Evolutionary conservation across 2,113 vertebrate genomes (phyloP), one percentile per base, ranked within the genome.

Genomic region (Corythoichthys intestinalis): DNA sequence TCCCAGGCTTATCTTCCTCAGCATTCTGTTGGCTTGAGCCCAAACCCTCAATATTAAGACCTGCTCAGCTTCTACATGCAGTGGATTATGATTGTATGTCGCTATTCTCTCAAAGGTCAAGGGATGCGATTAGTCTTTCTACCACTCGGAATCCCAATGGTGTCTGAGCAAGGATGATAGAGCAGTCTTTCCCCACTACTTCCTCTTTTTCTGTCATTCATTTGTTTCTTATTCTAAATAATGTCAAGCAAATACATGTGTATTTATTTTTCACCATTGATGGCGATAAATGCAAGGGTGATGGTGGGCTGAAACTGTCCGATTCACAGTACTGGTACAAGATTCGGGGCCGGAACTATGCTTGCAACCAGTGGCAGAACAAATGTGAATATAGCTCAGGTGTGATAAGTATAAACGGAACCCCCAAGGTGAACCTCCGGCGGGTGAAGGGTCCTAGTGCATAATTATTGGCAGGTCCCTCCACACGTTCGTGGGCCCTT

Each of bases 21-120:
- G 72, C 75, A 71, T 61, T 62, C 11, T 72, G 71, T 63, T 74
- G 17, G 41, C 57, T 72, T 80, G 53, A 76, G 67, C 70, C 54
- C 71, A 71, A 72, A 69, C 48, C 13, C 13, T 53, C 56, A 80
- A 73, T 69, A 86, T 83, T 66, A 79, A 61, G 67, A 44, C 59
- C 70, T 50, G 64, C 65, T 52, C 72, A 60, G 44, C 56, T 15
- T 46, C 50, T 1, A n/a, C 44, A 34, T 61, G 41, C 60, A 15
- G 71, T 79, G 83, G 77, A 81, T 87, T 88, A 76, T 82, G 76
- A 82, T 77, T 77, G 83, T 81, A 85, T 85, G 70, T 80, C 76
- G 75, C 75, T 71, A 65, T 75, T 84, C 72, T 74, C 83, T 81
- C 71, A 89, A 90, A 89, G 88, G 86, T 87, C 87, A 89, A 74